phyloP scores from a whole-genome alignment of 2,888 invertebrate species.

The Drosophila silvestris region DNA sequence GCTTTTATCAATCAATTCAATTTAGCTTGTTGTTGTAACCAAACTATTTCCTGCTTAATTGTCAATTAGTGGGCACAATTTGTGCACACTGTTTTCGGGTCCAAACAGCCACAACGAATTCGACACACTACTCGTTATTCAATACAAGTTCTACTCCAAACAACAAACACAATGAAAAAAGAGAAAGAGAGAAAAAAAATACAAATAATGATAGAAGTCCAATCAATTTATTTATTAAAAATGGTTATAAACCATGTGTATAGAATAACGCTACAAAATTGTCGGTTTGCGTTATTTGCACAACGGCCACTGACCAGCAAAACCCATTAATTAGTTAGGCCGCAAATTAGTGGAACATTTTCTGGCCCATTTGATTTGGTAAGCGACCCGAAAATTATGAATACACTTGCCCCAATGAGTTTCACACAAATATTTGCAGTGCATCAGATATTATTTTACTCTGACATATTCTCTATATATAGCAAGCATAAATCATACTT shows the following conservation, averaged over 20 bases:
- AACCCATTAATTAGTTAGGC: conserved; percentile 72
- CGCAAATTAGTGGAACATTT: conserved; percentile 77
- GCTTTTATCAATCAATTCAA: conserved; percentile 76
- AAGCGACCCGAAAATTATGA: conserved; percentile 9
- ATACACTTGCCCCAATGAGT: conserved; percentile 13
- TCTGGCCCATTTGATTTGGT: conserved; percentile 35
- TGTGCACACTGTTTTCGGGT: conserved; percentile 53
- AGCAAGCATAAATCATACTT: not conserved
- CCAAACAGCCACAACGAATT: conserved; percentile 68
- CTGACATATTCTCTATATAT: not conserved
- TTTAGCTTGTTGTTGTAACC: conserved; percentile 56
- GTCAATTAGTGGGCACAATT: conserved; percentile 75
- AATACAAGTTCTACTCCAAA: conserved; percentile 10
- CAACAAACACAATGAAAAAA: conserved; percentile 2
- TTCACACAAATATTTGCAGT: not conserved
- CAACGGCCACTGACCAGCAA: conserved; percentile 36
- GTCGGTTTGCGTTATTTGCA: conserved; percentile 35
- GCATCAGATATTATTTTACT: not conserved
- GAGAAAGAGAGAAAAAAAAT: not conserved
- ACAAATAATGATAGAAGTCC: conserved; percentile 43
- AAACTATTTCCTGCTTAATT: conserved; percentile 77
- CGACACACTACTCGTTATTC: conserved; percentile 18
- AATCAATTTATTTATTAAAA: conserved; percentile 72
- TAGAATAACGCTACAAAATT: conserved; percentile 26
- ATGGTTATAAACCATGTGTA: conserved; percentile 30